Percentiles rank a stretch among this genome's conserved stretches.
Conservation (phyloP, 2,113 vertebrate species). For the Microcebus ravelobensis region DNA sequence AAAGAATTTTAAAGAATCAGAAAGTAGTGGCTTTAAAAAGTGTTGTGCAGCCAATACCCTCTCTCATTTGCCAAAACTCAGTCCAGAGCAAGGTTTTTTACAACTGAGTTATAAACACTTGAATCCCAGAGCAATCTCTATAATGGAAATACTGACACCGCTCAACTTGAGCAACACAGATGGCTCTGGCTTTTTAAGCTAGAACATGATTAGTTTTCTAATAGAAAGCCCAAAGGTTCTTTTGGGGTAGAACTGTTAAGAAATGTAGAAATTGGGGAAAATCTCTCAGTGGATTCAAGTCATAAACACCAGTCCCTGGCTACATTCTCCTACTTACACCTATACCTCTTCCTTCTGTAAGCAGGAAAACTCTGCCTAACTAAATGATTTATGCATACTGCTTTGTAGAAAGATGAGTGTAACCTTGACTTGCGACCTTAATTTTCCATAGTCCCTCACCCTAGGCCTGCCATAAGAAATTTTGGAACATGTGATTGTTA, state of each 20-base stretch:
- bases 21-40: constrained; percentile 35
- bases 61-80: constrained; percentile 38
- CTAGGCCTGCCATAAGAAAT: neutral
- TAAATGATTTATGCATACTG: neutral
- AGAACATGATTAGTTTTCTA: constrained; percentile 52
- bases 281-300: neutral
- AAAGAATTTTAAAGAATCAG: constrained; percentile 53
- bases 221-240: constrained; percentile 54
- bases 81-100: constrained; percentile 45
- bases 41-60: constrained; percentile 27
- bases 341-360: neutral
- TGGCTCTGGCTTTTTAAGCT: constrained; percentile 49
- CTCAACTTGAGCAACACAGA: constrained; percentile 43
- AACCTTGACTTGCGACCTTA: constrained; percentile 5
- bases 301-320: neutral
- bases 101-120: constrained; percentile 60
- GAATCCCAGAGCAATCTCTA: constrained; percentile 50
- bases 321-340: neutral
- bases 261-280: constrained; percentile 38
- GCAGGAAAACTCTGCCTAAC: constrained; percentile 3
- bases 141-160: constrained; percentile 65
- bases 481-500: neutral
- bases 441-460: neutral
- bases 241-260: constrained; percentile 40
- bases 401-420: neutral